phyloP scores from a whole-genome alignment of 2,888 invertebrate species.

The Osmoderma eremita region DNA sequence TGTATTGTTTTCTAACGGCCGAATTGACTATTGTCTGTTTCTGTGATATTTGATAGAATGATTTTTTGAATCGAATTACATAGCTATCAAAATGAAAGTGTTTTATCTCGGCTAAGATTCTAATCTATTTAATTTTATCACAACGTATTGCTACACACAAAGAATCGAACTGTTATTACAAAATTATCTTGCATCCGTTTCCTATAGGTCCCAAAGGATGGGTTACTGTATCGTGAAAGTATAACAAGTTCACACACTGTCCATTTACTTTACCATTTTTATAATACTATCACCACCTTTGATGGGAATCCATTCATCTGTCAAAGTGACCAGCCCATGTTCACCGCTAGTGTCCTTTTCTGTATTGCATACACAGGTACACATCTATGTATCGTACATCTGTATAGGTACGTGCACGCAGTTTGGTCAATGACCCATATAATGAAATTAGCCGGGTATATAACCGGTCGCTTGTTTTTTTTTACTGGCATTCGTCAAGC shows the following conservation, averaged over 20 bases:
- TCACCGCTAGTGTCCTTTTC: background rate
- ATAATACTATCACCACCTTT: background rate
- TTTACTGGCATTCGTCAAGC: background rate
- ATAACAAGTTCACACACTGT: background rate
- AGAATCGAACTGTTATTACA: too few species aligned
- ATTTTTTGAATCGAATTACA: too few species aligned
- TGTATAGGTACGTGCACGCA: constrained; percentile 4
- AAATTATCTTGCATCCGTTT: background rate
- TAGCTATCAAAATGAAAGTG: too few species aligned
- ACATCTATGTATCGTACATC: too few species aligned
- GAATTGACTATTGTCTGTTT: too few species aligned
- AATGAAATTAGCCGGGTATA: constrained; percentile 38
- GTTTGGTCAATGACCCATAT: constrained; percentile 40
- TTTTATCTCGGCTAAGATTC: too few species aligned
- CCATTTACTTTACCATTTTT: background rate
- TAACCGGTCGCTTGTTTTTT: constrained; percentile 33
- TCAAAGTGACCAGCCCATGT: background rate
- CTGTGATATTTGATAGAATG: too few species aligned
- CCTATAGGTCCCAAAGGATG: constrained; percentile 4
- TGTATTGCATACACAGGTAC: background rate
- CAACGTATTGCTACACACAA: too few species aligned
- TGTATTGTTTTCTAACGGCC: too few species aligned
- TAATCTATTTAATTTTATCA: too few species aligned
- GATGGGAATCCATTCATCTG: background rate
- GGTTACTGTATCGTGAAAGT: background rate